These are phyloP conservation scores for Nerophis ophidion DNA, from an alignment of 2,113 vertebrate species.

Conservation along the genomic window DNA sequence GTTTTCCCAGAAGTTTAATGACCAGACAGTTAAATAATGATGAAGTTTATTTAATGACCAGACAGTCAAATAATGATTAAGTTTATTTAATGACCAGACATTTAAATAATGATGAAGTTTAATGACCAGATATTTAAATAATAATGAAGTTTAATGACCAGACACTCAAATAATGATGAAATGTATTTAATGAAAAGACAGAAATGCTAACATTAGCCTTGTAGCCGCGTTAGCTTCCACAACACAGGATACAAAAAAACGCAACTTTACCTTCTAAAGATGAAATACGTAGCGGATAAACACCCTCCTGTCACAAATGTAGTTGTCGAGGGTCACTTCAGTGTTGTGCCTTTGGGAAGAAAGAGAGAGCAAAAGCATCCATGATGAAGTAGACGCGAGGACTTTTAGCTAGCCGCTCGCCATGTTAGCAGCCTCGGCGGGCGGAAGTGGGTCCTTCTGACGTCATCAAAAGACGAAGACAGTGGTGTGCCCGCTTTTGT, in stretches of 20 bases:
- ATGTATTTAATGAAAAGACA: too few species aligned
- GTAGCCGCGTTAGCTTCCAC: slow-evolving; percentile 26
- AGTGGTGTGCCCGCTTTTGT: too few species aligned
- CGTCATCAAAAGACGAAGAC: slow-evolving; percentile 18
- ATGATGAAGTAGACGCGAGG: not conserved
- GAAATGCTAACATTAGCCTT: slow-evolving; percentile 19
- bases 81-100: too few species aligned
- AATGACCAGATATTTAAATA: too few species aligned
- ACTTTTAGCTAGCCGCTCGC: slow-evolving; percentile 36
- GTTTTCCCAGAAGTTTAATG: not conserved
- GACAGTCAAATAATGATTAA: too few species aligned
- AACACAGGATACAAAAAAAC: not conserved
- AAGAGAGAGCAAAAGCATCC: not conserved
- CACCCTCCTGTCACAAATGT: not conserved
- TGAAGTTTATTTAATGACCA: not conserved
- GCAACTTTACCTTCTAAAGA: slow-evolving; percentile 37
- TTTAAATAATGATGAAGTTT: too few species aligned
- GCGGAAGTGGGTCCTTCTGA: slow-evolving; percentile 16
- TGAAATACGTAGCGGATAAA: not conserved
- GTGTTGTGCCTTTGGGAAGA: too few species aligned
- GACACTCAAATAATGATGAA: too few species aligned
- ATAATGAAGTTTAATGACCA: too few species aligned
- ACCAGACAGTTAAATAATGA: too few species aligned
- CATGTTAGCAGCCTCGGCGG: slow-evolving; percentile 54
- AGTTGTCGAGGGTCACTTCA: not conserved